Evolutionary conservation across 2,113 vertebrate species (phyloP).

Genomic region (Percopsis transmontana): DNA sequence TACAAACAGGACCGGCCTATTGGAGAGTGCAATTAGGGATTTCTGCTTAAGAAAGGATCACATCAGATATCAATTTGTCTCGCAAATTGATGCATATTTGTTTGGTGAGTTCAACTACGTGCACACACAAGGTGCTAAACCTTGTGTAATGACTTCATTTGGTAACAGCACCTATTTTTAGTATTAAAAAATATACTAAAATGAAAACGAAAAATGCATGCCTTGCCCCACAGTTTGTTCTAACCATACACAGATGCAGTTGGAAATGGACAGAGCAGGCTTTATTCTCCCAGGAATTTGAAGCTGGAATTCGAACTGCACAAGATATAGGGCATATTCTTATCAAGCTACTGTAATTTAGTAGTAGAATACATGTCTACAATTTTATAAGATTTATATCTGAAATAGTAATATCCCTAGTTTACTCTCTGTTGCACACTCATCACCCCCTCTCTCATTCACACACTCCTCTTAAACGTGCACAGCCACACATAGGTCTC

Average conservation of each 20-base stretch:
- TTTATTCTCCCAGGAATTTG: background rate
- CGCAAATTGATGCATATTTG: background rate
- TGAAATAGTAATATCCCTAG: background rate
- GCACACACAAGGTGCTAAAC: background rate
- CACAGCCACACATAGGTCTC: too few relatives aligned
- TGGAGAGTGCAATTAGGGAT: background rate
- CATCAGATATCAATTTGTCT: slow-evolving; percentile 13
- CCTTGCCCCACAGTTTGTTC: background rate
- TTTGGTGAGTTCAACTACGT: slow-evolving; percentile 15
- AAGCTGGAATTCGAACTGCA: slow-evolving; percentile 10
- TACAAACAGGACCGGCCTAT: background rate
- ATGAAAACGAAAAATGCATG: slow-evolving; percentile 4
- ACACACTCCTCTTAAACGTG: background rate
- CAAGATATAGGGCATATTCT: slow-evolving; percentile 4
- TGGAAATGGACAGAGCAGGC: slow-evolving; percentile 14
- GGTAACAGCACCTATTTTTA: background rate
- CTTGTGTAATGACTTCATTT: background rate
- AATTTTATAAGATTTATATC: slow-evolving; percentile 17
- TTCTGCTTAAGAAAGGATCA: background rate
- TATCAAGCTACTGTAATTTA: slow-evolving; percentile 9
- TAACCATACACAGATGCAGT: slow-evolving; percentile 10
- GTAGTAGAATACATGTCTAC: slow-evolving; percentile 18
- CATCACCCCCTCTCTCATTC: slow-evolving; percentile 5
- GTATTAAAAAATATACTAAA: slow-evolving; percentile 9
- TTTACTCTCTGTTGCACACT: slow-evolving; percentile 1